Evolutionary conservation across 1,140 invertebrate genomes (phyloP), one percentile per base, ranked within the genome.

Genomic region (Dryas iulia): DNA sequence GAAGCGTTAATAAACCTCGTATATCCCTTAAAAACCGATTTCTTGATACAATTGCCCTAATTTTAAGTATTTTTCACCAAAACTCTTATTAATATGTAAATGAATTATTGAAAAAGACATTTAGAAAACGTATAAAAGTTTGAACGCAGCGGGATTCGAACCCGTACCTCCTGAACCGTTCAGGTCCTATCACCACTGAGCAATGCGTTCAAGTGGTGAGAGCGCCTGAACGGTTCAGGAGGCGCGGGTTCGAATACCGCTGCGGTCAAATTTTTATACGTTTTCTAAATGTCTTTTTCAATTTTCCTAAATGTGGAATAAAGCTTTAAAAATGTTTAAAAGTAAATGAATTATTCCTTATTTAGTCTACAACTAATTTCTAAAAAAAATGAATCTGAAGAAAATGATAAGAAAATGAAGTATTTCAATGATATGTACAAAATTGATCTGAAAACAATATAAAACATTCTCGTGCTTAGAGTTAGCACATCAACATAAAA

Each of bases 1-100:
- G 57, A 81, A 86, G 79, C 81, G 73, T 84, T 85, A 84, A 79
- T 77, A 74, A 78, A 78, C 79, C 77, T 76, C 59, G 71, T 74
- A 72, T n/a, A 70, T 78, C 80, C 82, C 76, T 71, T 11, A 47
- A 21, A 47, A 2, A 14, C 2, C 8, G n/a, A n/a, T 21, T 21
- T 47, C 26, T 21, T 47, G 0, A 11, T 21, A 47, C 8, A 47
- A 47, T 10, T n/a, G 0, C 21, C 39, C 14, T 47, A 47, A 21
- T 47, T 47, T 21, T 8, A 31, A 31, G n/a, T n/a, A n/a, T n/a
- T n/a, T n/a, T n/a, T n/a, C n/a, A n/a, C n/a, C n/a, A n/a, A n/a
- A n/a, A n/a, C n/a, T n/a, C n/a, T n/a, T n/a, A n/a, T n/a, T n/a
- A n/a, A n/a, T n/a, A n/a, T n/a, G n/a, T n/a, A n/a, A n/a, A n/a